These are phyloP conservation scores for Drosophila littoralis DNA, from an alignment of 1,140 invertebrate species.

Conservation along the genomic window DNA sequence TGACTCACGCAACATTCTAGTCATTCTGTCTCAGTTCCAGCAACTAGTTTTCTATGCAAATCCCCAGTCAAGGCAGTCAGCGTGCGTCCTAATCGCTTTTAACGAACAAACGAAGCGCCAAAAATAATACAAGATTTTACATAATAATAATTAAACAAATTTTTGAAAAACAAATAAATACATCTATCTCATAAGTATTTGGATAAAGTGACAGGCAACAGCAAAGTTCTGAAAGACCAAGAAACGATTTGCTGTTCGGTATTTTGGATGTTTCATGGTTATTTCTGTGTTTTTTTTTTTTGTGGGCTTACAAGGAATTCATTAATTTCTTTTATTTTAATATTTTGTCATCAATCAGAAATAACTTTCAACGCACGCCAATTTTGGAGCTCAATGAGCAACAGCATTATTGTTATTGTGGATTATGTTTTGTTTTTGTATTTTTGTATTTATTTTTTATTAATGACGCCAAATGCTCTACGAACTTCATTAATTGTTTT, in stretches of 20 bases:
- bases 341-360: conserved; percentile 83
- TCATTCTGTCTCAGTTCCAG: conserved; percentile 26
- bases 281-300: conserved; percentile 44
- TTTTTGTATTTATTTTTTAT: conserved; percentile 35
- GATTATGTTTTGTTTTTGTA: conserved; percentile 28
- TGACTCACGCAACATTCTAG: conserved; percentile 59
- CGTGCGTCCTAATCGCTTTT: conserved; percentile 3
- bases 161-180: conserved; percentile 63
- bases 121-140: conserved; percentile 58
- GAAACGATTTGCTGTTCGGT: conserved; percentile 58
- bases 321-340: conserved; percentile 71
- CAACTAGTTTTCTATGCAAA: conserved; percentile 59
- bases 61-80: conserved; percentile 53
- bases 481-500: conserved; percentile 79
- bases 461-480: conserved; percentile 64
- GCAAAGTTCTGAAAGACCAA: conserved; percentile 50
- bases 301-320: conserved; percentile 74
- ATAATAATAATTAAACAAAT: conserved; percentile 76
- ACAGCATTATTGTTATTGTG: conserved; percentile 10
- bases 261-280: conserved; percentile 42
- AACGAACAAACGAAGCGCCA: conserved; percentile 30
- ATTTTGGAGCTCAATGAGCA: conserved; percentile 65
- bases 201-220: conserved; percentile 44
- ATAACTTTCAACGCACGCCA: conserved; percentile 81
- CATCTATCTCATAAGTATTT: conserved; percentile 52